Percentiles rank a stretch among this genome's conserved stretches.
Conservation (phyloP, 2,888 invertebrate species). For the Sphaerophoria taeniata region DNA sequence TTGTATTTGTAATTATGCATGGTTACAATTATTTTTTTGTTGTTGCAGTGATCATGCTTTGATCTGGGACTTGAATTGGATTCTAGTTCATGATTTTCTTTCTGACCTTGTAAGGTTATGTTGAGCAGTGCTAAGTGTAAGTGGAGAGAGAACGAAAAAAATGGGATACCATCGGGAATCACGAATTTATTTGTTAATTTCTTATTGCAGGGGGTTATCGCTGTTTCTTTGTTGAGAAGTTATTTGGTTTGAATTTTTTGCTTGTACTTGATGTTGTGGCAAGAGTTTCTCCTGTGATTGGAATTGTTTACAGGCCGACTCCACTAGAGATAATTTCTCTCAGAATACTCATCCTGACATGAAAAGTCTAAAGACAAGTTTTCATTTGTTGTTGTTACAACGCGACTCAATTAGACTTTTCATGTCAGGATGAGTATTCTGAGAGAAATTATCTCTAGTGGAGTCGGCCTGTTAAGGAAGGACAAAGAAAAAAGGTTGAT, state of each 20-base stretch:
- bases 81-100: slow-evolving; percentile 34
- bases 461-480: no score
- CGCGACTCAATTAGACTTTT: no score
- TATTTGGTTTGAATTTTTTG: slow-evolving; percentile 10
- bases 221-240: neutral
- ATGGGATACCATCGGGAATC: slow-evolving; percentile 69
- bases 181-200: slow-evolving; percentile 74
- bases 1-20: slow-evolving; percentile 73
- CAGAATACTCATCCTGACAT: no score
- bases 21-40: slow-evolving; percentile 68
- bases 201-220: slow-evolving; percentile 68
- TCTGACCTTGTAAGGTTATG: slow-evolving; percentile 62
- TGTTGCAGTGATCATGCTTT: slow-evolving; percentile 27
- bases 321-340: no score
- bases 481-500: slow-evolving; percentile 14
- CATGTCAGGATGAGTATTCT: no score
- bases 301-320: no score
- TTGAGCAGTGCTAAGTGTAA: neutral
- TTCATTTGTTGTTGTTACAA: no score
- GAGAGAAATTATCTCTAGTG: no score
- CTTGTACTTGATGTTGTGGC: neutral
- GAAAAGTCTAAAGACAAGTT: no score
- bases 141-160: neutral
- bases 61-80: slow-evolving; percentile 8
- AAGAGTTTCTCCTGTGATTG: neutral